A percentile compares a stretch with the other conserved stretches of the same genome.
Conservation (phyloP, 2,888 invertebrate species). For the Pemphredon lugubris region DNA sequence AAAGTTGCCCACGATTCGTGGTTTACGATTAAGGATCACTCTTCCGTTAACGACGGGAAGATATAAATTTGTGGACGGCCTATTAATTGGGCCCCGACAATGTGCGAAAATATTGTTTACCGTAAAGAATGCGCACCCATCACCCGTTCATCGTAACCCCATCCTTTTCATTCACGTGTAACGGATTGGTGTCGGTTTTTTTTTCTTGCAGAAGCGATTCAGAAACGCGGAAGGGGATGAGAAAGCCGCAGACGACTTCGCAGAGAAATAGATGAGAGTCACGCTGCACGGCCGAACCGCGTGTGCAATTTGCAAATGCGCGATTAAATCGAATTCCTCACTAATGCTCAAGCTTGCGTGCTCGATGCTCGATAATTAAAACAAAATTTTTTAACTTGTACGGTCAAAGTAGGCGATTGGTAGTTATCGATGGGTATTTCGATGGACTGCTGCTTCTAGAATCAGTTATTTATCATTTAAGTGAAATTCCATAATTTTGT, state of each 20-base stretch:
- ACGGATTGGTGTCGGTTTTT: constrained; percentile 73
- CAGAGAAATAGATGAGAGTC: constrained; percentile 72
- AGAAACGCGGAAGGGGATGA: constrained; percentile 73
- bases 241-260: constrained; percentile 71
- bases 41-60: too few species aligned
- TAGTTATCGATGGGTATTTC: neutral
- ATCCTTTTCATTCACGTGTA: constrained; percentile 56
- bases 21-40: too few species aligned
- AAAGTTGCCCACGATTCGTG: neutral
- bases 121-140: constrained; percentile 33
- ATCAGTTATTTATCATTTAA: neutral
- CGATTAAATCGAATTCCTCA: constrained; percentile 40
- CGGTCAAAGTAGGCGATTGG: neutral
- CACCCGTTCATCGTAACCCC: constrained; percentile 47
- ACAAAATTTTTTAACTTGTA: neutral
- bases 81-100: too few species aligned
- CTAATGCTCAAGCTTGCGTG: constrained; percentile 61
- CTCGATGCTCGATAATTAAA: neutral
- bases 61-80: too few species aligned
- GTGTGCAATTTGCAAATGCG: constrained; percentile 54
- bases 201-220: constrained; percentile 83
- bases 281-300: constrained; percentile 57
- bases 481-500: too few species aligned
- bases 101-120: constrained; percentile 30
- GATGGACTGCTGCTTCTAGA: neutral